Conservation (phyloP, 2,113 vertebrate species). For the Caretta caretta region DNA sequence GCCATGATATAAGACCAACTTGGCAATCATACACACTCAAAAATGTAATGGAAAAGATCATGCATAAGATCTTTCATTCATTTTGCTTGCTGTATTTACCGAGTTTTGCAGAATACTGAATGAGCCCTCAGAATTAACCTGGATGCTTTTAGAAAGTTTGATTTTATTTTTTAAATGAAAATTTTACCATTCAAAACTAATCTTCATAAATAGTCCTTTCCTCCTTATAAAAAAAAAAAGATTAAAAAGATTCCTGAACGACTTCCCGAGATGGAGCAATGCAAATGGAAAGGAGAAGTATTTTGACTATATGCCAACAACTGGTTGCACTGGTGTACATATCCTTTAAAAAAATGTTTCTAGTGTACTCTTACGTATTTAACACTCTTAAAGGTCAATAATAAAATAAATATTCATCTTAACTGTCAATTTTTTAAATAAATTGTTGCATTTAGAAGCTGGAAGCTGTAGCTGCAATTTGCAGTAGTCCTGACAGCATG, state of each 20-base stretch:
- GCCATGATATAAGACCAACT: not conserved
- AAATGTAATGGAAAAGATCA: not conserved
- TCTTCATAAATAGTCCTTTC: not conserved
- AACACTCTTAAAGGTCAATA: slow-evolving; percentile 17
- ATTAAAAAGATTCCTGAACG: not conserved
- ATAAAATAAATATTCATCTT: slow-evolving; percentile 17
- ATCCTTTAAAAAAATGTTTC: not conserved
- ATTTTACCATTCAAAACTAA: not conserved
- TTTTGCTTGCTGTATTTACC: not conserved
- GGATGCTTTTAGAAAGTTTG: not conserved
- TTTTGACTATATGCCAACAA: not conserved
- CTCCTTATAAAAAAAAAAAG: not conserved
- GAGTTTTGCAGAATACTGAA: not conserved
- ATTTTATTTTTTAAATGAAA: slow-evolving; percentile 23
- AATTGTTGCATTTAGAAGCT: not conserved
- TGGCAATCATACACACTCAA: not conserved
- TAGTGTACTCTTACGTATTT: not conserved
- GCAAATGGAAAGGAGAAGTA: not conserved
- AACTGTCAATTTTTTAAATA: not conserved
- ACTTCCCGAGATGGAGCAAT: not conserved
- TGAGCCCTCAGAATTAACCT: not conserved
- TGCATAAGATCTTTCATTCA: not conserved
- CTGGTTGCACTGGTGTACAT: not conserved
- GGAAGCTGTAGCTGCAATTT: not conserved
- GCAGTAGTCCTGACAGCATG: not conserved